Evolutionary conservation across 1,140 invertebrate genomes (phyloP).

Genomic region (Heliconius eleuchia): DNA sequence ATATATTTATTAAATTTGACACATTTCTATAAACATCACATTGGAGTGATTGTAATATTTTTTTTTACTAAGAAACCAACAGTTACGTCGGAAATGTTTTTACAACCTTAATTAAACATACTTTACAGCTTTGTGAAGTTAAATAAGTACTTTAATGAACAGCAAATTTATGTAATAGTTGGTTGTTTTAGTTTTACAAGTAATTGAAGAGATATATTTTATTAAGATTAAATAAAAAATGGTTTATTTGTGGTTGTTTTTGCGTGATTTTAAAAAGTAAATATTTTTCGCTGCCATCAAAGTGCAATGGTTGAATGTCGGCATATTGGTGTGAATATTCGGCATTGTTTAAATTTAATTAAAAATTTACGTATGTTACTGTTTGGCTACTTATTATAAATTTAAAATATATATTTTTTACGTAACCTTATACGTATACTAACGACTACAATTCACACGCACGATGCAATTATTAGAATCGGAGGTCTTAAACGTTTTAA

Average conservation of each 20-base stretch:
- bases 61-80: background rate
- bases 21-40: background rate
- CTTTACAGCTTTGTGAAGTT: background rate
- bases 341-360: too few relatives aligned
- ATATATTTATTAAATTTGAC: background rate
- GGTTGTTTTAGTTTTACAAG: background rate
- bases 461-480: slow-evolving; percentile 23
- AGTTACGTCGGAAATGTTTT: background rate
- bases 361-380: too few relatives aligned
- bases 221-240: background rate
- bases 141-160: background rate
- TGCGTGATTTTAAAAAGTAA: too few relatives aligned
- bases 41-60: background rate
- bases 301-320: too few relatives aligned
- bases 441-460: slow-evolving; percentile 4
- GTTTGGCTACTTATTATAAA: too few relatives aligned
- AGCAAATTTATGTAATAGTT: background rate
- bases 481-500: slow-evolving; percentile 36
- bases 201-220: background rate
- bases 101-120: slow-evolving; percentile 3
- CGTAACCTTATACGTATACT: background rate
- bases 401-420: too few relatives aligned
- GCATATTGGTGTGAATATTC: too few relatives aligned
- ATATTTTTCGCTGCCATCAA: too few relatives aligned
- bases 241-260: too few relatives aligned